phyloP scores from a whole-genome alignment of 1,140 invertebrate genomes.

The Piezodorus guildinii region DNA sequence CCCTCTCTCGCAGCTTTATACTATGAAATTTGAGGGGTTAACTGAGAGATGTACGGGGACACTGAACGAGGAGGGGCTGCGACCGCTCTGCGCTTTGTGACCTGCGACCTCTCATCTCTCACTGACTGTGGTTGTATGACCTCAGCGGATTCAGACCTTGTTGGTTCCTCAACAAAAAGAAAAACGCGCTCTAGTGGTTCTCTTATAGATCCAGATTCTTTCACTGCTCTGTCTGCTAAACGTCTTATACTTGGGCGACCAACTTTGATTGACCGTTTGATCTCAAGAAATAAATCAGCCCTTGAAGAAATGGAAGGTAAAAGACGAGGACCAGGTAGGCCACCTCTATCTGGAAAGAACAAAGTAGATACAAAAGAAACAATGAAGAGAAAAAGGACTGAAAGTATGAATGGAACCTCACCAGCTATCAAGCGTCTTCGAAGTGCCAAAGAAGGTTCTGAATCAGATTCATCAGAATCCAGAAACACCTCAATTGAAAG shows the following conservation, averaged over 20 bases:
- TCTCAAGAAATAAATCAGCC: conserved; percentile 16
- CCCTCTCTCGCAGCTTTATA: conserved; percentile 5
- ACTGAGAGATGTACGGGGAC: conserved; percentile 10
- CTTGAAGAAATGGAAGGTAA: conserved; percentile 14
- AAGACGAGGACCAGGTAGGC: neutral
- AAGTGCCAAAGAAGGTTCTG: conserved; percentile 1
- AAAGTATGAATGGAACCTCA: conserved; percentile 1
- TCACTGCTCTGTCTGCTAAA: conserved; percentile 15
- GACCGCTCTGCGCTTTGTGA: conserved; percentile 8
- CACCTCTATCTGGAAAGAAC: neutral
- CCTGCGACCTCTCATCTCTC: conserved; percentile 1
- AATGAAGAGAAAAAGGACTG: conserved; percentile 12
- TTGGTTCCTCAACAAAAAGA: neutral
- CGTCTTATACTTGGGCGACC: conserved; percentile 14
- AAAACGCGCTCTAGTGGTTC: conserved; percentile 4
- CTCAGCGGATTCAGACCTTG: neutral
- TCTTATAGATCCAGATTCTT: conserved; percentile 3
- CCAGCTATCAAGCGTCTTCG: conserved; percentile 5
- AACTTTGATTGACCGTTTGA: conserved; percentile 20
- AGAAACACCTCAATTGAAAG: conserved; percentile 1
- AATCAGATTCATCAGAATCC: neutral
- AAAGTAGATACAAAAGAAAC: neutral
- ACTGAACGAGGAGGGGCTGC: neutral
- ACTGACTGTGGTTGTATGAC: neutral
- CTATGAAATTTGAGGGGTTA: conserved; percentile 14